Evolutionary conservation across 2,113 vertebrate species (phyloP), one percentile per base, ranked within the genome.

Genomic region (Pseudopipra pipra): DNA sequence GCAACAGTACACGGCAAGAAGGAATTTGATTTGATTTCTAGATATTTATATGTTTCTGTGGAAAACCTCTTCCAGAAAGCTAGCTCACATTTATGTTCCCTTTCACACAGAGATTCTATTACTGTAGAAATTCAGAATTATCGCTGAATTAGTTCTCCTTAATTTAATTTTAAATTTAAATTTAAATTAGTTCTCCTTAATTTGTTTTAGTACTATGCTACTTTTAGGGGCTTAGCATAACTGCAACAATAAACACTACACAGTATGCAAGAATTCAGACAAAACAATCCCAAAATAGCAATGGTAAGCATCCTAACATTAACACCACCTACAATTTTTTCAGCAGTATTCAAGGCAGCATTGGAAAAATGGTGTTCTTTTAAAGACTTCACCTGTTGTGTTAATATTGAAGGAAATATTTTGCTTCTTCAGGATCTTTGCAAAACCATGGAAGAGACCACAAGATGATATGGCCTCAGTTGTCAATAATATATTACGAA

Each of bases 271-370:
- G 51, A 85, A 76, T 49, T 90, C 8, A 63, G 46, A 35, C 28
- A 90, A 74, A 90, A 89, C 44, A 91, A 55, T 76, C 67, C 49
- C 22, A 76, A 93, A 93, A 88, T 20, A 90, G 59, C 46, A 86
- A 62, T 21, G 22, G 54, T 55, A 90, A 80, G 33, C 43, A 87
- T 63, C 28, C 75, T 37, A 89, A 61, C 35, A 56, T 28, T 85
- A 87, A 47, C 18, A 63, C 9, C 15, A 44, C 19, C 16, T 55
- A 56, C 19, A 1, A n/a, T 41, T 86, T 86, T 73, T 74, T 52
- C 54, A 84, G n/a, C 12, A 13, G 22, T 52, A 47, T 67, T 88
- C 22, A 58, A 76, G 19, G 18, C 12, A 76, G 24, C 78, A 56
- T 15, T 70, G 43, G 41, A 80, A 86, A 94, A 93, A 92, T 8